phyloP scores from a whole-genome alignment of 2,797 vertebrate genomes.

The Cuculus canorus region DNA sequence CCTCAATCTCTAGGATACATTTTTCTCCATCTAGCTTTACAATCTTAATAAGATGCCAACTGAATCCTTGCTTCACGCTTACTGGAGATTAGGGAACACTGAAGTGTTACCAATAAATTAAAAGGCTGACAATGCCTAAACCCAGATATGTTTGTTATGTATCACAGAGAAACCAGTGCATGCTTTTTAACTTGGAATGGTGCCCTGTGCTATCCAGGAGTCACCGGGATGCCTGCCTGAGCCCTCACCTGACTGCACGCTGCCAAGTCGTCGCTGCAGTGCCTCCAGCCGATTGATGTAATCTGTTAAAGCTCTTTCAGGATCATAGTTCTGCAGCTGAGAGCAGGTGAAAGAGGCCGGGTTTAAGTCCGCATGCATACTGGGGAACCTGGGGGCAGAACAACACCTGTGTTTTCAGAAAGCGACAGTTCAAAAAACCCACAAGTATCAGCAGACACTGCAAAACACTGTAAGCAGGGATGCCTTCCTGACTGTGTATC shows the following conservation, averaged over 20 bases:
- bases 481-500: neutral
- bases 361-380: slow-evolving; percentile 75
- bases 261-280: slow-evolving; percentile 92
- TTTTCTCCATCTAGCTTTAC: neutral
- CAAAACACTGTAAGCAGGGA: neutral
- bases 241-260: slow-evolving; percentile 87
- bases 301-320: slow-evolving; percentile 93
- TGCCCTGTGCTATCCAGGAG: neutral
- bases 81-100: neutral
- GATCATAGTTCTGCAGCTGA: slow-evolving; percentile 95
- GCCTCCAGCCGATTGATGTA: slow-evolving; percentile 95
- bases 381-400: slow-evolving; percentile 79
- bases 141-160: rapidly evolving
- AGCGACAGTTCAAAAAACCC: neutral
- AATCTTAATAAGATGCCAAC: neutral
- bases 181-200: rapidly evolving
- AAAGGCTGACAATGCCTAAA: neutral
- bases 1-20: neutral
- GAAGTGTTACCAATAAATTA: neutral
- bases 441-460: neutral
- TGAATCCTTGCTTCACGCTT: neutral
- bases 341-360: slow-evolving; percentile 84
- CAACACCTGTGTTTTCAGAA: neutral
- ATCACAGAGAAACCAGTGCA: neutral
- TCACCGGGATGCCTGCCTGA: rapidly evolving